Evolutionary conservation across 2,888 invertebrate species (phyloP), one percentile per base, ranked within the genome.

Genomic region (Dichetophora obliterata): DNA sequence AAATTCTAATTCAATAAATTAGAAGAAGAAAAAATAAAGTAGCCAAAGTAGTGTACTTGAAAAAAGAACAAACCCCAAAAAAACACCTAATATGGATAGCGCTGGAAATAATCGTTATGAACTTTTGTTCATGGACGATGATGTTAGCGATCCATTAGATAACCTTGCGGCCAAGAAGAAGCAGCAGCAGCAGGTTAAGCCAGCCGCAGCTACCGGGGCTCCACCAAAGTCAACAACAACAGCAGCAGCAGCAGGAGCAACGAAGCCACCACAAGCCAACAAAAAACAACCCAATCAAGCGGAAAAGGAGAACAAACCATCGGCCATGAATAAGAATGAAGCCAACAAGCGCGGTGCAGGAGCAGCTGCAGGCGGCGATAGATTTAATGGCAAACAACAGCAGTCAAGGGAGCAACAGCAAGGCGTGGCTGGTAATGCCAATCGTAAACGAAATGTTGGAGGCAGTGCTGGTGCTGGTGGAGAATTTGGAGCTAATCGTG

Each of bases 91-190:
- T 79, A 89, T 89, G 89, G 89, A 89, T 84, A 87, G 86, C 83
- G 84, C 88, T 84, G 89, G 88, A 82, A 88, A 88, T 82, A 89
- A 89, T 87, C 89, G 89, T 84, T 89, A 89, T 86, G 89, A 89
- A 85, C 87, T 89, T 82, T 88, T 89, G 86, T 89, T 87, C 87
- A 88, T 89, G 88, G 89, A 89, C 85, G 89, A 89, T 83, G 89
- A 89, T 85, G 85, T 87, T 83, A 86, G 86, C 84, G 88, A 88
- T 85, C 88, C 89, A 85, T 88, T 89, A 87, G 89, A 89, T 87
- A 88, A 88, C 85, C 86, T 87, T 84, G 86, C 86, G 84, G 85
- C 84, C 82, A 86, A 87, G 82, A 85, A 87, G 84, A 84, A 84
- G 83, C 85, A 84, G 82, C 85, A 84, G 82, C 82, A 84, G 78